Evolutionary conservation across 2,888 invertebrate species (phyloP).

Genomic region (Nephrotoma flavescens): DNA sequence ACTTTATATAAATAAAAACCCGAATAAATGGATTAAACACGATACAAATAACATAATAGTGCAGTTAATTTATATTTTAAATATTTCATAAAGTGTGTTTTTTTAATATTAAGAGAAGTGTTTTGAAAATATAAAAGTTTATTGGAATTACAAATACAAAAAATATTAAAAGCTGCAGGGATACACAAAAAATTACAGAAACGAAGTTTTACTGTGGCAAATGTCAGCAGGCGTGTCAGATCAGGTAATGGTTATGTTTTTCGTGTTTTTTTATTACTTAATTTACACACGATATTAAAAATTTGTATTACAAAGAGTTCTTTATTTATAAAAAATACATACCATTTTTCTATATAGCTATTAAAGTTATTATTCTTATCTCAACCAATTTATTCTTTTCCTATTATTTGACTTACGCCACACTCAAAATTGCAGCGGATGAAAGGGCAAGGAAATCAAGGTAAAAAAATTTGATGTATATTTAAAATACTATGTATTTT

Average conservation of each 20-base stretch:
- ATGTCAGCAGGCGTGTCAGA: constrained; percentile 88
- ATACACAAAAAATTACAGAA: neutral
- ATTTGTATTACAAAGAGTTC: neutral
- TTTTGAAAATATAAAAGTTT: neutral
- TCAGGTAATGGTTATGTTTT: constrained; percentile 44
- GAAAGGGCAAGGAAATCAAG: constrained; percentile 78
- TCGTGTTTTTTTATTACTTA: neutral
- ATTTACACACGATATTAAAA: neutral
- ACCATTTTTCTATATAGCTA: neutral
- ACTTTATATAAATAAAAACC: neutral
- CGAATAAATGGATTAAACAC: neutral
- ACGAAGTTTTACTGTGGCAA: constrained; percentile 42
- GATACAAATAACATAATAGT: neutral
- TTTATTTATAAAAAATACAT: neutral
- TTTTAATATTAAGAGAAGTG: neutral
- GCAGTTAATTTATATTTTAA: neutral
- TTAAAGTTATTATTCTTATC: neutral
- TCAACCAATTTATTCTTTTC: constrained; percentile 9
- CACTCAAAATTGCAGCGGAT: constrained; percentile 44
- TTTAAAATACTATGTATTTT: constrained; percentile 12
- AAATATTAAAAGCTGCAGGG: neutral
- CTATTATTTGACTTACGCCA: constrained; percentile 21
- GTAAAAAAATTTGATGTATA: constrained; percentile 32
- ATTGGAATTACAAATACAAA: neutral
- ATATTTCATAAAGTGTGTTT: neutral